Evolutionary conservation across 2,113 vertebrate species (phyloP).

Genomic region (Fregetta grallaria): DNA sequence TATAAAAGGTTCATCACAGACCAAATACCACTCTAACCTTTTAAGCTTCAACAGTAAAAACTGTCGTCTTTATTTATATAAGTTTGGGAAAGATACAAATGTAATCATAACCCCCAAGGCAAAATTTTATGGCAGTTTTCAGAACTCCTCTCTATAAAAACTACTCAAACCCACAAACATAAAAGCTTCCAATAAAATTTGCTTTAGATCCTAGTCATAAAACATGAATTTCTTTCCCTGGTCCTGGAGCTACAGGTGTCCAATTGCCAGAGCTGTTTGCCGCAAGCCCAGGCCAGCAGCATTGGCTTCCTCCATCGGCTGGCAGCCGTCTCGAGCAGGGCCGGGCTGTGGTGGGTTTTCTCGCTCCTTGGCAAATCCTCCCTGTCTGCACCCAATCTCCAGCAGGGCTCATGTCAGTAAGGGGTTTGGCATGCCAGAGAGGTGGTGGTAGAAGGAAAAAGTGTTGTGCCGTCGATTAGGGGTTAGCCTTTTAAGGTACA

Average conservation of each 20-base stretch:
- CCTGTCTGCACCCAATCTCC: rapidly evolving
- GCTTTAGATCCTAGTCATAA: conserved; percentile 73
- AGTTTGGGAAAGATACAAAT: conserved; percentile 82
- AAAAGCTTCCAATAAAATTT: conserved; percentile 82
- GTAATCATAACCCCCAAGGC: conserved; percentile 80
- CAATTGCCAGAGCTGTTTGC: background rate
- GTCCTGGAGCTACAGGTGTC: conserved; percentile 50
- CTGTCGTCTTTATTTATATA: conserved; percentile 83
- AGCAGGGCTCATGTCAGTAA: background rate
- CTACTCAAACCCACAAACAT: conserved; percentile 73
- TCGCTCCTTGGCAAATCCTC: background rate
- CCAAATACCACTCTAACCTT: conserved; percentile 79
- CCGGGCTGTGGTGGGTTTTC: rapidly evolving
- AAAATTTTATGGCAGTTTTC: conserved; percentile 81
- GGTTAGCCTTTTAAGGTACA: background rate
- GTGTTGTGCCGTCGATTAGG: rapidly evolving
- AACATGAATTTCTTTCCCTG: conserved; percentile 54
- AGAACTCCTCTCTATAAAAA: conserved; percentile 81
- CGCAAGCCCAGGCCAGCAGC: background rate
- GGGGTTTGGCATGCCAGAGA: background rate
- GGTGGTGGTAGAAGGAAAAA: background rate
- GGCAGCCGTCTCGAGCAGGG: too few relatives aligned
- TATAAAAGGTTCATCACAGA: conserved; percentile 79
- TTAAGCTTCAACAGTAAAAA: conserved; percentile 82
- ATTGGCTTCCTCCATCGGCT: rapidly evolving